Evolutionary conservation across 2,797 vertebrate species (phyloP).

Genomic region (Glossophaga mutica): DNA sequence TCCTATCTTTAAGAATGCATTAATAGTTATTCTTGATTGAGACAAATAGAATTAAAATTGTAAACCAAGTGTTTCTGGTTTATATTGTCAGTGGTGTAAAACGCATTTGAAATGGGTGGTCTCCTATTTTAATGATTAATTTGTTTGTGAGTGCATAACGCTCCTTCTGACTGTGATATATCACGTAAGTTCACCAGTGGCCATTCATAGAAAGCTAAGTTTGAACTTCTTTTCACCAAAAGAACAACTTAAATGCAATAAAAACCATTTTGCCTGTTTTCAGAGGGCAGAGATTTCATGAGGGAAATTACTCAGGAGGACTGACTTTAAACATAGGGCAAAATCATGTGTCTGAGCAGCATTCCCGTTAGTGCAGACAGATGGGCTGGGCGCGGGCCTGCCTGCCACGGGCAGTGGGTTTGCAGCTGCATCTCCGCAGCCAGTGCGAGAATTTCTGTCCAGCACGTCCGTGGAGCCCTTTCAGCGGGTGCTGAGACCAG

Average conservation of each 20-base stretch:
- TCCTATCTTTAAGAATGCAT: neutral
- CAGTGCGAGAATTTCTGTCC: neutral
- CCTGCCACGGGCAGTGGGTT: neutral
- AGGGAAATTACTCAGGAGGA: slow-evolving; percentile 37
- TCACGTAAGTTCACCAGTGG: slow-evolving; percentile 43
- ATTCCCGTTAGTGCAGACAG: slow-evolving; percentile 10
- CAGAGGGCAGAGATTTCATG: slow-evolving; percentile 45
- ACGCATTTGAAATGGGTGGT: slow-evolving; percentile 56
- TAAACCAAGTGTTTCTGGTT: slow-evolving; percentile 49
- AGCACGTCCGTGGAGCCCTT: neutral
- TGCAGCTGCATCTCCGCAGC: neutral
- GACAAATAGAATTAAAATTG: slow-evolving; percentile 37
- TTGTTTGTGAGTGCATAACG: neutral
- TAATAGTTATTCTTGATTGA: slow-evolving; percentile 16
- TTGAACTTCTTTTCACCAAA: slow-evolving; percentile 43
- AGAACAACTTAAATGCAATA: slow-evolving; percentile 58
- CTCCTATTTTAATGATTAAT: slow-evolving; percentile 50
- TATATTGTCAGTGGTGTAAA: slow-evolving; percentile 31
- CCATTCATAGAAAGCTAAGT: slow-evolving; percentile 55
- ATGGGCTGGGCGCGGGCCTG: neutral
- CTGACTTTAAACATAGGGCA: neutral
- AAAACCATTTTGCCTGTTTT: slow-evolving; percentile 49
- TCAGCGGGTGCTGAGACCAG: neutral
- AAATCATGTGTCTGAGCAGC: neutral
- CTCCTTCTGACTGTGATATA: neutral